Conservation (phyloP, 2,113 vertebrate genomes). For the Myotis brandtii region DNA sequence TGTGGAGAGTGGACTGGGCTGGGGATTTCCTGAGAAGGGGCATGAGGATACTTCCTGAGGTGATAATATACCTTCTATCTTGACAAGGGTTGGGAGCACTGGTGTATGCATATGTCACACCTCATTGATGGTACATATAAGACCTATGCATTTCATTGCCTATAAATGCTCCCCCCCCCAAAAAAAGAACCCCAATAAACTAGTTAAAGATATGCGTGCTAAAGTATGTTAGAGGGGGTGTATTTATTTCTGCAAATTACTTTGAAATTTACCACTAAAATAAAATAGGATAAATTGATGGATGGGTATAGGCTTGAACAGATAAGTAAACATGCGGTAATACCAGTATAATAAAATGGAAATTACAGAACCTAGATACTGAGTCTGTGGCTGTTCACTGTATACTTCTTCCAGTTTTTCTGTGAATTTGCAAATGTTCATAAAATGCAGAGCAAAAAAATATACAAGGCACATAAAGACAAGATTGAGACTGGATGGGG, state of each 20-base stretch:
- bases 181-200: background rate
- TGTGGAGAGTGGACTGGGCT: background rate
- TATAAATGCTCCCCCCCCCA: background rate
- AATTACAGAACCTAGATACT: background rate
- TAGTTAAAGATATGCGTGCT: background rate
- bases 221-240: background rate
- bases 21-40: background rate
- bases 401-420: background rate
- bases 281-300: background rate
- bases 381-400: background rate
- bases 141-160: background rate
- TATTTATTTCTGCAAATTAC: background rate
- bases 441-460: background rate
- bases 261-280: constrained; percentile 18
- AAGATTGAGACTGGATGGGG: background rate
- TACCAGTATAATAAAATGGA: background rate
- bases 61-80: background rate
- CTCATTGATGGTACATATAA: background rate
- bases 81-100: background rate
- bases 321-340: background rate
- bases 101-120: background rate
- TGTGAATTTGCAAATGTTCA: constrained; percentile 32
- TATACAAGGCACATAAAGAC: background rate
- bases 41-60: background rate
- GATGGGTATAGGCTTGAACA: background rate